Evolutionary conservation across 2,797 vertebrate species (phyloP), one percentile per base, ranked within the genome.

Genomic region (Cynodonichthys magdalenae): DNA sequence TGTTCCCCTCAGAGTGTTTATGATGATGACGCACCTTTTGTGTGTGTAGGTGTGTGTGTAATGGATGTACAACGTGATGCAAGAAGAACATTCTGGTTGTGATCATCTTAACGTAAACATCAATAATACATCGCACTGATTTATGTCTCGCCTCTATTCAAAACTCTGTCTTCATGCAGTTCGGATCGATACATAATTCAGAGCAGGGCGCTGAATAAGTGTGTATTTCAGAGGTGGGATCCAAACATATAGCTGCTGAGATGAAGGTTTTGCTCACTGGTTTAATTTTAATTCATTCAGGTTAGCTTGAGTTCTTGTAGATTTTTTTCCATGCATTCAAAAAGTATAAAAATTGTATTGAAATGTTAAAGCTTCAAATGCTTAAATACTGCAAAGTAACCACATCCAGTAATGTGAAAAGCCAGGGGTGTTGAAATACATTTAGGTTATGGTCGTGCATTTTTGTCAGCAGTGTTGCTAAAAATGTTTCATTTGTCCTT

Each of bases 1-100:
- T 4, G 10, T 77, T 81, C 73, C 67, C 5, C 59, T 55, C 66
- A 71, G 65, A 62, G 49, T 41, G 20, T 42, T 76, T 56, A 74
- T 49, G 53, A 64, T 59, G 57, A 64, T 74, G 65, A 79, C 6
- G 48, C 67, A 78, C 63, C 64, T 63, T 57, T 57, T 59, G 46
- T 53, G 3, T 53, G 11, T 59, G 3, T 58, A 15, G 52, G 36
- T 47, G 34, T 60, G 3, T 51, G 62, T 39, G 74, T 63, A 68
- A 59, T 73, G 58, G 47, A 53, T 28, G 18, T 18, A 39, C 0
- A 0, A 17, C 47, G 46, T 44, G 44, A 74, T 50, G 49, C 44
- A 63, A 61, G 28, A 28, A 0, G 42, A 58, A 44, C 58, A 59
- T 65, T 51, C 50, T 9, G 42, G 10, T 49, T n/a, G 14, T 64